Evolutionary conservation across 2,113 vertebrate species (phyloP).

Genomic region (Promerops cafer): DNA sequence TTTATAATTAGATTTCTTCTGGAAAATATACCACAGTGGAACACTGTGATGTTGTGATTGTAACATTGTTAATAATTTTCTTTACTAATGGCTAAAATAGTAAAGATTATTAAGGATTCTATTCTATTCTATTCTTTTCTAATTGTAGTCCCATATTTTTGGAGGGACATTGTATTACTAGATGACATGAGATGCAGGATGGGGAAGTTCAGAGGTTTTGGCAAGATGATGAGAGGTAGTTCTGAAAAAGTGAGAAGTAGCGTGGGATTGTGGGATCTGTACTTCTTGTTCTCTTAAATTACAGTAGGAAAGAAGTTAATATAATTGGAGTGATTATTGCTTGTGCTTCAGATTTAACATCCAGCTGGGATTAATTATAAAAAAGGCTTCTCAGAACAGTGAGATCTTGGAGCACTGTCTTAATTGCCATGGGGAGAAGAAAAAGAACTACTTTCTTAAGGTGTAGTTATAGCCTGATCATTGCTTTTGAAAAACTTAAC

Average conservation of each 20-base stretch:
- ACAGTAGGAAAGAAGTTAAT: neutral
- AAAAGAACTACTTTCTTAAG: neutral
- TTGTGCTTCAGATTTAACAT: slow-evolving; percentile 1
- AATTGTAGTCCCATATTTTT: neutral
- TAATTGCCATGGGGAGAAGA: neutral
- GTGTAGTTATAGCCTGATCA: neutral
- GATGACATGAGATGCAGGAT: neutral
- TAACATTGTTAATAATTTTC: neutral
- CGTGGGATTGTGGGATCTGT: neutral
- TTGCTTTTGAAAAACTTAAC: neutral
- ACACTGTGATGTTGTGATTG: neutral
- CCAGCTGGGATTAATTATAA: slow-evolving; percentile 28
- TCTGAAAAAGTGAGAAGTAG: neutral
- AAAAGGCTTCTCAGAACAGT: neutral
- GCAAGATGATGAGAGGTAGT: neutral
- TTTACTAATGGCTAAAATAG: neutral
- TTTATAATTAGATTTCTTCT: neutral
- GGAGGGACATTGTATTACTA: neutral
- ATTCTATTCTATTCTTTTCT: neutral
- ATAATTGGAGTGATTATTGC: neutral
- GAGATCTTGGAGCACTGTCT: neutral
- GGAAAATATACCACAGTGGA: neutral
- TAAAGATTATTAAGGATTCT: neutral
- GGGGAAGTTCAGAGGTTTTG: neutral
- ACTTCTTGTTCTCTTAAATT: neutral